Percentiles rank a stretch among this genome's conserved stretches.
phyloP scores from a whole-genome alignment of 2,113 vertebrate species.

The Chionomys nivalis region DNA sequence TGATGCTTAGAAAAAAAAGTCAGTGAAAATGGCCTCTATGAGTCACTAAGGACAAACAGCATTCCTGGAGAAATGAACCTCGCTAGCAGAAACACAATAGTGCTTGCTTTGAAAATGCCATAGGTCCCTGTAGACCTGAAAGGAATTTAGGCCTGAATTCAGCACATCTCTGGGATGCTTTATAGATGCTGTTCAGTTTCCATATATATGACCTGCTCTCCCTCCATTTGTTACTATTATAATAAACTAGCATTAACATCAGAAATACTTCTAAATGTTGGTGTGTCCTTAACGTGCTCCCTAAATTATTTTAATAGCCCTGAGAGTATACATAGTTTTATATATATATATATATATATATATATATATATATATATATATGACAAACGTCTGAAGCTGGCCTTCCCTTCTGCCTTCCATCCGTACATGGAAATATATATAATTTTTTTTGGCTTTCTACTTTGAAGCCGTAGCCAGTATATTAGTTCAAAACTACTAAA shows the following conservation, averaged over 20 bases:
- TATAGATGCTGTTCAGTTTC: conserved; percentile 43
- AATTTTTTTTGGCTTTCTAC: conserved; percentile 30
- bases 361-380: too few relatives aligned
- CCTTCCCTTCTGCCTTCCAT: too few relatives aligned
- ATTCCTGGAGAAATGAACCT: conserved; percentile 52
- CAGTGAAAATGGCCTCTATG: conserved; percentile 29
- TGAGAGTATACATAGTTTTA: neutral
- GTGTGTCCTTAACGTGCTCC: neutral
- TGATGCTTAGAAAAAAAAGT: conserved; percentile 44
- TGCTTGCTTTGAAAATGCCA: conserved; percentile 42
- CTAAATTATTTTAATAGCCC: neutral
- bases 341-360: too few relatives aligned
- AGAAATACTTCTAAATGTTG: conserved; percentile 55
- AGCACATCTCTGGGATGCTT: conserved; percentile 36
- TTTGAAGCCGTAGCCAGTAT: neutral
- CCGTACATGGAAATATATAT: too few relatives aligned
- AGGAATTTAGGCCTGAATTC: conserved; percentile 43
- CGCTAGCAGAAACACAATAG: neutral
- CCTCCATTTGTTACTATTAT: neutral
- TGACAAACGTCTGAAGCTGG: too few relatives aligned
- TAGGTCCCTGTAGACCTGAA: neutral
- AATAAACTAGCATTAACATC: conserved; percentile 5
- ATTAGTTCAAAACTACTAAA: neutral
- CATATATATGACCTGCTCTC: neutral
- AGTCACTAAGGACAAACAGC: conserved; percentile 67